A percentile compares a stretch with the other conserved stretches of the same genome.
phyloP scores from a whole-genome alignment of 1,140 invertebrate species.

The Musca domestica region DNA sequence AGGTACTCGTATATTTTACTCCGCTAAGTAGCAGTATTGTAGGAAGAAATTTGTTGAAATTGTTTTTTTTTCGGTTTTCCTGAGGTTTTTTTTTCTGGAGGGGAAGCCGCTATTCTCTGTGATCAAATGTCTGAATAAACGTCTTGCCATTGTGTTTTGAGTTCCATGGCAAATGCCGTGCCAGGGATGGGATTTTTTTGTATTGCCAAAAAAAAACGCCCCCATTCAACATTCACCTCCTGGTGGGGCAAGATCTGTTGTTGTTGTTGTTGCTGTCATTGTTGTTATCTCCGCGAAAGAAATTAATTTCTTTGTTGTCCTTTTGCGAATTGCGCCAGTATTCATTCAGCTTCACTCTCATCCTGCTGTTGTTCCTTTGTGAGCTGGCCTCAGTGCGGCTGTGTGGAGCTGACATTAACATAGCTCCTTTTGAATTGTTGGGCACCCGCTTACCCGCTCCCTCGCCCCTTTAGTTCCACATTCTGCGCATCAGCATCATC shows the following conservation, averaged over 20 bases:
- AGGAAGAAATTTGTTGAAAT: background rate
- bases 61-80: no score
- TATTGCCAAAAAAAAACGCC: no score
- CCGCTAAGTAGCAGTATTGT: constrained; percentile 10
- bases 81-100: no score
- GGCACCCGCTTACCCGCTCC: background rate
- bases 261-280: constrained; percentile 22
- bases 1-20: background rate
- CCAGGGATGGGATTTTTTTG: no score
- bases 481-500: no score
- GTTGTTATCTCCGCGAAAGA: constrained; percentile 18
- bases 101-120: no score
- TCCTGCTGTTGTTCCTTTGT: no score
- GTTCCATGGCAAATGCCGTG: no score
- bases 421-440: background rate
- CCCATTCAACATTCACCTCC: background rate
- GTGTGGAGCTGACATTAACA: constrained; percentile 6
- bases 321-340: constrained; percentile 22
- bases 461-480: background rate
- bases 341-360: no score
- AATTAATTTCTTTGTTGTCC: constrained; percentile 15
- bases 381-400: no score
- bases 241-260: background rate
- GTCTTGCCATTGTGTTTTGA: no score
- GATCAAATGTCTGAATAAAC: no score